Base-by-base conservation (phyloP, 2,113 vertebrate species). In the Colius striatus region DNA sequence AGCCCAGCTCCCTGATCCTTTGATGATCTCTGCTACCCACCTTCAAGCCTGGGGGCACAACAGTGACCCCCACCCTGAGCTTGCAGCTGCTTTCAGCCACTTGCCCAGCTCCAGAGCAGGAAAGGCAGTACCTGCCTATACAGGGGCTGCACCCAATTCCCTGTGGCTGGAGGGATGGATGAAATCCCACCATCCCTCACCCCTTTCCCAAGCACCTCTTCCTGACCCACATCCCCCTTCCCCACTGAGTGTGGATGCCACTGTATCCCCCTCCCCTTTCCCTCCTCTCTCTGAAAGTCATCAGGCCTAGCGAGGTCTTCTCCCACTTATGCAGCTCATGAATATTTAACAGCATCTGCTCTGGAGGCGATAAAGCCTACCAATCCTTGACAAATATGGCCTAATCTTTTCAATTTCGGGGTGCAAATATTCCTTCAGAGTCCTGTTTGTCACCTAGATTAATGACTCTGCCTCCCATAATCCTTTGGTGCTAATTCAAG, bases 331-430 rank as follows among this genome's bases (percentile, higher is more conserved):
- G 96, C 98, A 96, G 97, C 98, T 98, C 99, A 99, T 99, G 99
- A 99, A 99, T 99, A 99, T 99, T 99, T 99, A 99, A 99, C 98
- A 99, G 99, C 99, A 99, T 99, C 99, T 99, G 99, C 99, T 99
- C 98, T 97, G 98, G 97, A 98, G 96, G 98, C 97, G 96, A 98
- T 97, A 98, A 98, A 99, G 98, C 98, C 98, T 98, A 99, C 98
- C 99, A 99, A 99, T 99, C 99, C 98, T 99, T 98, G 98, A 99
- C 99, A 99, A 99, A 99, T 99, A 99, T 99, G 98, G 99, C 99
- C 99, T 99, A 99, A 99, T 99, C 99, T 99, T 99, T 99, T 99
- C 99, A 99, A 99, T 99, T 99, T 99, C 98, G 99, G 98, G 99
- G 99, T 98, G 99, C 99, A 99, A 99, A 99, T 99, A 99, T 99